Conservation (phyloP, 2,113 vertebrate species). For the Poeciliopsis occidentalis region DNA sequence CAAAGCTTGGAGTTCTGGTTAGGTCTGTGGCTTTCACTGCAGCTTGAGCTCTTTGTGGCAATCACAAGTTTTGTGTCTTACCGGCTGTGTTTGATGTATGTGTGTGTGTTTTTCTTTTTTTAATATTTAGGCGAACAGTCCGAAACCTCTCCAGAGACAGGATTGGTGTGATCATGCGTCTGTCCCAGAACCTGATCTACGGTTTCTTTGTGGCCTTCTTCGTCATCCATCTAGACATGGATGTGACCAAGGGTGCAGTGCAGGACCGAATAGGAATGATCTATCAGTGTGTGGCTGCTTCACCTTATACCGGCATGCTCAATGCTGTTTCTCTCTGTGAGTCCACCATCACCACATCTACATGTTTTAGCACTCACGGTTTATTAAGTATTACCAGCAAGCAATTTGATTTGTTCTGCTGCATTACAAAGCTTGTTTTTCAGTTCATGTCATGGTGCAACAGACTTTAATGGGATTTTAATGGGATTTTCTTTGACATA, state of each 20-base stretch:
- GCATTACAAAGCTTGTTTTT: background rate
- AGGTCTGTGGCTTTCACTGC: conserved; percentile 75
- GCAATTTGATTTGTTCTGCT: background rate
- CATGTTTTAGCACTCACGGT: background rate
- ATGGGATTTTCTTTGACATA: background rate
- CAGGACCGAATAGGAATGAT: conserved; percentile 93
- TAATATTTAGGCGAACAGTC: conserved; percentile 81
- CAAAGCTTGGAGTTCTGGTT: conserved; percentile 86
- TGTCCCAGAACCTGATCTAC: conserved; percentile 91
- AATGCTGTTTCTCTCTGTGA: conserved; percentile 93
- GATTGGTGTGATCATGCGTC: conserved; percentile 88
- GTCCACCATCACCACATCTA: conserved; percentile 56
- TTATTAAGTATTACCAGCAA: too few species aligned
- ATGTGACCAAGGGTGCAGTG: conserved; percentile 85
- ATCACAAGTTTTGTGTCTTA: background rate
- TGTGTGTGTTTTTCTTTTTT: background rate
- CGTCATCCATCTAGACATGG: conserved; percentile 81
- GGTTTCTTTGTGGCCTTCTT: conserved; percentile 90
- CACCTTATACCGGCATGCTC: conserved; percentile 93
- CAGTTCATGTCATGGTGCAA: background rate
- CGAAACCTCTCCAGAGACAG: conserved; percentile 89
- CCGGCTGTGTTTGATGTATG: background rate
- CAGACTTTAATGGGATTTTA: background rate
- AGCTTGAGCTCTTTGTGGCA: too few species aligned
- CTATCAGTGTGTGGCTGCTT: conserved; percentile 89